Evolutionary conservation across 1,140 invertebrate genomes (phyloP).

Genomic region (Nymphalis io): DNA sequence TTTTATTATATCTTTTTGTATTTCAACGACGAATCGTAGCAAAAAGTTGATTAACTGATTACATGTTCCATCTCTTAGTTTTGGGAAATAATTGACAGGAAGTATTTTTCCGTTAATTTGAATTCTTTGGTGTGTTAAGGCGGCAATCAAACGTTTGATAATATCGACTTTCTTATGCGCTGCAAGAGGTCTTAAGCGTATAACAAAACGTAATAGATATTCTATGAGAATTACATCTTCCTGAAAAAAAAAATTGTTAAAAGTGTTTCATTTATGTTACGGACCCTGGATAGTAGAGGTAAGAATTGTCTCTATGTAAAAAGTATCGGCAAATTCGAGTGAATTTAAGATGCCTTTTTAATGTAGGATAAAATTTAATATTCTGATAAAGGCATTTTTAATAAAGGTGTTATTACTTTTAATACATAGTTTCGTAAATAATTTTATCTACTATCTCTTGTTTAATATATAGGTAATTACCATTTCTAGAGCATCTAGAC

Average conservation of each 20-base stretch:
- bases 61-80: constrained; percentile 66
- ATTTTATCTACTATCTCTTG: too few relatives aligned
- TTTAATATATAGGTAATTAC: constrained; percentile 74
- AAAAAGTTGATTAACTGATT: constrained; percentile 67
- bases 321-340: too few relatives aligned
- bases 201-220: constrained; percentile 87
- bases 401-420: too few relatives aligned
- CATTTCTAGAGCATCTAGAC: constrained; percentile 83
- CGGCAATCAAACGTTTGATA: constrained; percentile 83
- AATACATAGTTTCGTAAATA: too few relatives aligned
- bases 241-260: constrained; percentile 69
- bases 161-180: constrained; percentile 82
- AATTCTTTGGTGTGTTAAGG: constrained; percentile 85
- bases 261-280: too few relatives aligned
- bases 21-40: constrained; percentile 62
- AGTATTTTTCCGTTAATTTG: constrained; percentile 79
- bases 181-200: constrained; percentile 83
- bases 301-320: too few relatives aligned
- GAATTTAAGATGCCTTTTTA: not conserved
- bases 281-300: too few relatives aligned
- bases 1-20: constrained; percentile 68
- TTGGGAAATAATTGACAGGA: constrained; percentile 71
- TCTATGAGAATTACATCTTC: constrained; percentile 85
- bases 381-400: too few relatives aligned
- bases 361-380: too few relatives aligned